Evolutionary conservation across 2,888 invertebrate species (phyloP).

Genomic region (Heliconius ismenius): DNA sequence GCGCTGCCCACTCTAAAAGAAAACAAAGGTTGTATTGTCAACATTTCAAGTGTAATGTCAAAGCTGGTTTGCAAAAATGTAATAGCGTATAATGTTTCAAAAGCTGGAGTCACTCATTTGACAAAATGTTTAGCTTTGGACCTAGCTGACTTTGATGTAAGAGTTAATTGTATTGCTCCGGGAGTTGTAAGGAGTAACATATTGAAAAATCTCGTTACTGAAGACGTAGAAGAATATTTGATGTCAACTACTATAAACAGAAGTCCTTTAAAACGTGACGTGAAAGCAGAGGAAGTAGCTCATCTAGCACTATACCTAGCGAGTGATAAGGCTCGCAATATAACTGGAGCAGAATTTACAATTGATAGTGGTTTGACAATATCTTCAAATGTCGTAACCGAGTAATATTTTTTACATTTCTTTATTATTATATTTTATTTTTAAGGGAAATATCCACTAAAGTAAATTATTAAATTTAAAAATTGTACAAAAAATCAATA

Average conservation of each 20-base stretch:
- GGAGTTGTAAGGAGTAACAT: conserved; percentile 81
- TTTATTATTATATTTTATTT: neutral
- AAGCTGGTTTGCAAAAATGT: conserved; percentile 31
- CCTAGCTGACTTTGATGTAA: conserved; percentile 79
- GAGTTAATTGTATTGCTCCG: conserved; percentile 87
- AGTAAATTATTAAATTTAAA: no score
- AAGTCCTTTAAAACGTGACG: conserved; percentile 41
- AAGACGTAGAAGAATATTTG: neutral
- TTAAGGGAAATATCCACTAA: neutral
- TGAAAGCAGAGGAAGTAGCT: conserved; percentile 53
- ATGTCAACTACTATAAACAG: neutral
- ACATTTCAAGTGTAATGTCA: conserved; percentile 51
- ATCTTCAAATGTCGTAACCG: neutral
- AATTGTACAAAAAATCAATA: no score
- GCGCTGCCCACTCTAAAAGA: conserved; percentile 48
- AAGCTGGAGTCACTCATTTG: conserved; percentile 87
- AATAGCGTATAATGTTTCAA: conserved; percentile 84
- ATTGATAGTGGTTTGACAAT: conserved; percentile 34
- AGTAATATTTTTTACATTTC: neutral
- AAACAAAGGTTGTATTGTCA: conserved; percentile 54
- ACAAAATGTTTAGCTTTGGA: conserved; percentile 87
- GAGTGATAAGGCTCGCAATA: conserved; percentile 56
- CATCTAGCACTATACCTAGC: conserved; percentile 54
- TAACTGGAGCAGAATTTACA: conserved; percentile 52
- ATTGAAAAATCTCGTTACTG: conserved; percentile 32